Percentiles rank a stretch among this genome's conserved stretches.
These are phyloP conservation scores for Pagetopsis macropterus DNA, from an alignment of 2,797 vertebrate species.

Conservation along the genomic window DNA sequence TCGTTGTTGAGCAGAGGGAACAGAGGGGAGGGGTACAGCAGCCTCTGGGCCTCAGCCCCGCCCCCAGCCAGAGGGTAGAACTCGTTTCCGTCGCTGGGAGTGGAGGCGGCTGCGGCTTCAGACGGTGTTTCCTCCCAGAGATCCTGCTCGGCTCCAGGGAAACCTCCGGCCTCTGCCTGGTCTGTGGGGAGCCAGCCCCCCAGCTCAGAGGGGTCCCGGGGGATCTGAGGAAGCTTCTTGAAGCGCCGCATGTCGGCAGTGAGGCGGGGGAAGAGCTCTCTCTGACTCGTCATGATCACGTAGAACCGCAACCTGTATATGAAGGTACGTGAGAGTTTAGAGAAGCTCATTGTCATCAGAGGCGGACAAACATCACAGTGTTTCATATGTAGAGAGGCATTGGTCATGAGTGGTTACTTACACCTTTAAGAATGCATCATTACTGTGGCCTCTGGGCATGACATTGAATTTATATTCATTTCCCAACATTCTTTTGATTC, in stretches of 20 bases:
- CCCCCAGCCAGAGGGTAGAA: slow-evolving; percentile 72
- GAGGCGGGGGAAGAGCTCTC: slow-evolving; percentile 95
- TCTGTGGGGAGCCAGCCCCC: slow-evolving; percentile 73
- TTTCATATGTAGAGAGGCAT: too few relatives aligned
- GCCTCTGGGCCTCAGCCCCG: slow-evolving; percentile 67
- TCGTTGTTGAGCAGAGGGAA: slow-evolving; percentile 92
- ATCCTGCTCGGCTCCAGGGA: slow-evolving; percentile 70
- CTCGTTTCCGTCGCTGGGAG: slow-evolving; percentile 79
- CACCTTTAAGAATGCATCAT: neutral
- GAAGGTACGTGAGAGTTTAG: neutral
- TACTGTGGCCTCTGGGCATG: neutral
- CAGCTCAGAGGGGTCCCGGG: slow-evolving; percentile 85
- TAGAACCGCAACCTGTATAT: slow-evolving; percentile 90
- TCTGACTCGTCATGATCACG: slow-evolving; percentile 97
- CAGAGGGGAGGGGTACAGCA: slow-evolving; percentile 85
- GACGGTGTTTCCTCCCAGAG: slow-evolving; percentile 76
- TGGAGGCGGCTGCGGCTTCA: slow-evolving; percentile 13
- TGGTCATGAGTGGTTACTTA: neutral
- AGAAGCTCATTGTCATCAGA: neutral
- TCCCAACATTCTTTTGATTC: neutral
- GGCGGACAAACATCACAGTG: too few relatives aligned
- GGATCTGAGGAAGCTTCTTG: slow-evolving; percentile 91
- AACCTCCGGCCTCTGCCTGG: slow-evolving; percentile 67
- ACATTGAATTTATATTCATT: neutral
- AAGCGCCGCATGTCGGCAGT: slow-evolving; percentile 95